phyloP scores from a whole-genome alignment of 2,797 vertebrate genomes.

The Alcedo quadribrachys region DNA sequence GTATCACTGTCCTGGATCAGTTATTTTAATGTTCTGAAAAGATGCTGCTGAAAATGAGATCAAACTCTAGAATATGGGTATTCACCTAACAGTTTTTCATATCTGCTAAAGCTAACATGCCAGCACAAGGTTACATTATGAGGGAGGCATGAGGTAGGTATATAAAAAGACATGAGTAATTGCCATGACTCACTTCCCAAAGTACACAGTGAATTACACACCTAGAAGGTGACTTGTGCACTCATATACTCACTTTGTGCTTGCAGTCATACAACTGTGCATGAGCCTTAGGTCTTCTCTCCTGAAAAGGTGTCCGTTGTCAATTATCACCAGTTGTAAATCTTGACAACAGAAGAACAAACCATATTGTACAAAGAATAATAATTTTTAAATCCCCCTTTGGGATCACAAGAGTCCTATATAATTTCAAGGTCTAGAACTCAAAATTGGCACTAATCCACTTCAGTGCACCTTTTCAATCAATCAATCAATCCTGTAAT shows the following conservation, averaged over 20 bases:
- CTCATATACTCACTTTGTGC: not conserved
- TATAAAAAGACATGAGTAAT: slow-evolving; percentile 61
- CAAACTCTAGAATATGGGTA: not conserved
- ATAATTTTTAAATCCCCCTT: not conserved
- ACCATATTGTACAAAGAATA: not conserved
- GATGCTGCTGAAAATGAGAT: not conserved
- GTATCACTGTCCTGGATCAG: not conserved
- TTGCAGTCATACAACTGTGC: not conserved
- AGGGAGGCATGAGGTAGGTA: not conserved
- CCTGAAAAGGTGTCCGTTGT: not conserved
- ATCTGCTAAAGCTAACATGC: not conserved
- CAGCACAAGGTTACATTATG: not conserved
- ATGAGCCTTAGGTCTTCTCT: not conserved
- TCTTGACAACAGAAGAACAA: not conserved
- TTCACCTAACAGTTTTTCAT: not conserved
- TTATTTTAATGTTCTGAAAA: not conserved
- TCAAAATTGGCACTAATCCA: not conserved
- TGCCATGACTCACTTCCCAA: slow-evolving; percentile 41
- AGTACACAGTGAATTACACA: slow-evolving; percentile 21
- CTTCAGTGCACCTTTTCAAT: not conserved
- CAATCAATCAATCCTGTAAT: not conserved
- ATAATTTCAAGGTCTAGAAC: not conserved
- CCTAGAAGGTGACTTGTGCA: not conserved
- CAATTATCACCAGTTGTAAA: not conserved
- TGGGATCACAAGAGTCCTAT: not conserved